Evolutionary conservation across 2,888 invertebrate species (phyloP), one percentile per base, ranked within the genome.

Genomic region (Dryadula phaetusa): DNA sequence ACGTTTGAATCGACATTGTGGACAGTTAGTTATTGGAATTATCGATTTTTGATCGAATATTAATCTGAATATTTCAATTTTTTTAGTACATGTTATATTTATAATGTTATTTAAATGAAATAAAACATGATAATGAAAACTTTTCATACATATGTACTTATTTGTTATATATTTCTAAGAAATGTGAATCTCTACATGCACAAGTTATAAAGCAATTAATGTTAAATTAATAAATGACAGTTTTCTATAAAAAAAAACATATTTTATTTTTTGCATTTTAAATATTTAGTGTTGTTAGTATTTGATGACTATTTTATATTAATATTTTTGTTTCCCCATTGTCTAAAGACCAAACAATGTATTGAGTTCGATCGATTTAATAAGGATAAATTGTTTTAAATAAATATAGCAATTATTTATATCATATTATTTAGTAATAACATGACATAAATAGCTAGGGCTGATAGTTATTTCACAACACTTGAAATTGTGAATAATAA

Each of bases 181-280:
- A 73, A 72, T 79, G 76, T 82, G 83, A 86, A 85, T 86, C 84
- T 86, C 84, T 85, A 79, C 80, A 82, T 77, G 79, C 78, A 82
- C 78, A 81, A 79, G 84, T 83, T 85, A 78, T 79, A 67, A 79
- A 78, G 84, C 84, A 85, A 82, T 76, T 69, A 65, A 71, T 74
- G 64, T 74, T 70, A 53, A 67, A 60, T 46, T 54, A 73, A 72
- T 71, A 74, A 72, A 72, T 62, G 46, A 62, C 58, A 67, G 47
- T 66, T 77, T 75, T 77, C 76, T 72, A 75, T 70, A 54, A n/a
- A 44, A 18, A 40, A 56, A 22, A n/a, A n/a, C n/a, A 16, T 16
- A 40, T 40, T 22, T 56, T 56, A 40, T 52, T 52, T 28, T n/a
- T 40, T 37, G 34, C 34, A 7, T 20, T 6, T 44, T 44, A 44